Evolutionary conservation across 2,797 vertebrate species (phyloP).

Genomic region (Siniperca obscura): DNA sequence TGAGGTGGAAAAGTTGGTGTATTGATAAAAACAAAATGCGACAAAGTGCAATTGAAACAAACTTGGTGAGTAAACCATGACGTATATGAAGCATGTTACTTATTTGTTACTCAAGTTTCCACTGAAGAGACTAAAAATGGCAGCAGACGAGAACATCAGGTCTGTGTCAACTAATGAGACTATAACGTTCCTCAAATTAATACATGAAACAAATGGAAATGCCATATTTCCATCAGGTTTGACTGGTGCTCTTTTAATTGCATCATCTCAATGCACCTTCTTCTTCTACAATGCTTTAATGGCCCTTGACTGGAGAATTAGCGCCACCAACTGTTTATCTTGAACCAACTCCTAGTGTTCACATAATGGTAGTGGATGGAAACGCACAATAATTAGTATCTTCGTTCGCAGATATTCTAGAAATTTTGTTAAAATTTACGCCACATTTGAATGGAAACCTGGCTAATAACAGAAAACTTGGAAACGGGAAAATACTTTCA

Average conservation of each 20-base stretch:
- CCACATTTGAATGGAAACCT: not conserved
- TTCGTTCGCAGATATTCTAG: not conserved
- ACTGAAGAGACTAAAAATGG: no score
- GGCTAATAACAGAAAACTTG: not conserved
- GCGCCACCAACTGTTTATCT: not conserved
- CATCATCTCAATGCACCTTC: no score
- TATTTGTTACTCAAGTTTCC: no score
- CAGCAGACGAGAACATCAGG: no score
- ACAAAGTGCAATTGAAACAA: no score
- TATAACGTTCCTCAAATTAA: not conserved
- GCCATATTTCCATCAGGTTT: no score
- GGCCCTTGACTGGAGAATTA: not conserved
- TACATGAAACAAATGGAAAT: not conserved
- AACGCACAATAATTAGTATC: not conserved
- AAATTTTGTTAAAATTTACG: not conserved
- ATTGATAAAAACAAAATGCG: no score
- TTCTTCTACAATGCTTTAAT: not conserved
- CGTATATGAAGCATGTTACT: no score
- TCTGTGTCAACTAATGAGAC: no score
- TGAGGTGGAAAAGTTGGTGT: no score
- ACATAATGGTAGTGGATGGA: not conserved
- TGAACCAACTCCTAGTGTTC: not conserved
- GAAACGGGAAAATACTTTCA: not conserved
- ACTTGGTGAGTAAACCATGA: no score
- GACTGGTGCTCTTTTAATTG: not conserved